Conservation (phyloP, 2,113 vertebrate species). For the Microcebus murinus region DNA sequence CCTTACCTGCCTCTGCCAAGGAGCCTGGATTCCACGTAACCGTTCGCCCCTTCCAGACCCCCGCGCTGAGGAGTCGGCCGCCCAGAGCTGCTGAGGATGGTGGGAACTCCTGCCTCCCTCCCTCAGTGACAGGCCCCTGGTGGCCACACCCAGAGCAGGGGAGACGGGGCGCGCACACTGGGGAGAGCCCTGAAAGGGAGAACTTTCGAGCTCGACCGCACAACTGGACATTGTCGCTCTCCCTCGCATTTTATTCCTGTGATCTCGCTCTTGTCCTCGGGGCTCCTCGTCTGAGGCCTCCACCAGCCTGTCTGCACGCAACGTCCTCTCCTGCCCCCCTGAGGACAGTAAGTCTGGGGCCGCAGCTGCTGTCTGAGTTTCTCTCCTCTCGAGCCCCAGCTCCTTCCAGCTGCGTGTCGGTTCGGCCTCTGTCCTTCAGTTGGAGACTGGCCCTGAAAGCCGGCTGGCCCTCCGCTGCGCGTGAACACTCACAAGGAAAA, state of each 20-base stretch:
- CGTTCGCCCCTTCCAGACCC: not conserved
- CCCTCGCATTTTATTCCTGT: not conserved
- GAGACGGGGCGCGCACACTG: rapidly evolving
- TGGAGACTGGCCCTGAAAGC: not conserved
- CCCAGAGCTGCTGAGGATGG: not conserved
- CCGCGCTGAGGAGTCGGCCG: not conserved
- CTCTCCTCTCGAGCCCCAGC: not conserved
- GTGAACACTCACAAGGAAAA: not conserved
- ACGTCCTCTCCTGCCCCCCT: not conserved
- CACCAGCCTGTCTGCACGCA: not conserved
- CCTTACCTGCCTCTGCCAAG: too few relatives aligned
- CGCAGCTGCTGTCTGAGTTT: not conserved
- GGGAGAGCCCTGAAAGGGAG: not conserved
- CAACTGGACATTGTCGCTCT: not conserved
- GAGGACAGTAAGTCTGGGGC: not conserved
- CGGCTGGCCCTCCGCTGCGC: not conserved
- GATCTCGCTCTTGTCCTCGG: not conserved
- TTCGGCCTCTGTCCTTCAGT: not conserved
- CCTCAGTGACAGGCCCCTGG: not conserved
- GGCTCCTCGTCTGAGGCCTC: not conserved
- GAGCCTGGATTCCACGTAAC: not conserved
- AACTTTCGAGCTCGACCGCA: rapidly evolving
- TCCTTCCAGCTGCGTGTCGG: too few relatives aligned
- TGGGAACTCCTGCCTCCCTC: not conserved
- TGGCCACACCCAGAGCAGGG: not conserved